Percentiles rank a stretch among this genome's conserved stretches.
These are phyloP conservation scores for Cololabis saira DNA, from an alignment of 2,113 vertebrate species.

Conservation along the genomic window DNA sequence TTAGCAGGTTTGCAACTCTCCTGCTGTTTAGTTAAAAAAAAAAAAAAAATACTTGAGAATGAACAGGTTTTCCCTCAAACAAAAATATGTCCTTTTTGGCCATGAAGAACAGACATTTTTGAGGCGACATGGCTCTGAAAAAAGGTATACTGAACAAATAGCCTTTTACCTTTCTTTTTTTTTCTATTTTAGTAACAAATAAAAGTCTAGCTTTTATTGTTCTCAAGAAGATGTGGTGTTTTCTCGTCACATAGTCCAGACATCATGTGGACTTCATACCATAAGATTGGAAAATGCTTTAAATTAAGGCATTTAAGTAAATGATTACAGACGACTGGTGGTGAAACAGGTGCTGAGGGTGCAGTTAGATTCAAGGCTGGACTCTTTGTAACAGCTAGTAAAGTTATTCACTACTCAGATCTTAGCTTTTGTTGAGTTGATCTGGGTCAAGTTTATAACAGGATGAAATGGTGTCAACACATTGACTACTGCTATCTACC, in stretches of 20 bases:
- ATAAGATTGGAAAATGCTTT: too few relatives aligned
- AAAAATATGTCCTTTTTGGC: conserved; percentile 3
- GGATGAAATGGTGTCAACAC: too few relatives aligned
- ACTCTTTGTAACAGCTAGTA: not conserved
- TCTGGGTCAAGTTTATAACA: not conserved
- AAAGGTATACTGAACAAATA: conserved; percentile 1
- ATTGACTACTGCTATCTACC: too few relatives aligned
- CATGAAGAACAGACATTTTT: conserved; percentile 9
- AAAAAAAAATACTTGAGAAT: not conserved
- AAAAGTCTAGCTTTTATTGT: conserved; percentile 11
- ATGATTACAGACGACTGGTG: too few relatives aligned
- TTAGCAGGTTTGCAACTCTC: conserved; percentile 21
- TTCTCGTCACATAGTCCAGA: too few relatives aligned
- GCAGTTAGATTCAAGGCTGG: not conserved
- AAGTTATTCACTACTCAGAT: not conserved
- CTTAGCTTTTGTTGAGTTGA: not conserved
- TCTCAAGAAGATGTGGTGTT: not conserved
- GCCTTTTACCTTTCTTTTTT: too few relatives aligned
- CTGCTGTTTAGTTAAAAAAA: conserved; percentile 31
- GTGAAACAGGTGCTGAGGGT: not conserved
- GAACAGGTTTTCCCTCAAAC: conserved; percentile 7
- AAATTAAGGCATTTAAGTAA: too few relatives aligned
- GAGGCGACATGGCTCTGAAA: conserved; percentile 29
- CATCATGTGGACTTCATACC: too few relatives aligned
- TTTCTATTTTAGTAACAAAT: too few relatives aligned